Conservation (phyloP, 2,888 invertebrate genomes). For the Carabus problematicus region DNA sequence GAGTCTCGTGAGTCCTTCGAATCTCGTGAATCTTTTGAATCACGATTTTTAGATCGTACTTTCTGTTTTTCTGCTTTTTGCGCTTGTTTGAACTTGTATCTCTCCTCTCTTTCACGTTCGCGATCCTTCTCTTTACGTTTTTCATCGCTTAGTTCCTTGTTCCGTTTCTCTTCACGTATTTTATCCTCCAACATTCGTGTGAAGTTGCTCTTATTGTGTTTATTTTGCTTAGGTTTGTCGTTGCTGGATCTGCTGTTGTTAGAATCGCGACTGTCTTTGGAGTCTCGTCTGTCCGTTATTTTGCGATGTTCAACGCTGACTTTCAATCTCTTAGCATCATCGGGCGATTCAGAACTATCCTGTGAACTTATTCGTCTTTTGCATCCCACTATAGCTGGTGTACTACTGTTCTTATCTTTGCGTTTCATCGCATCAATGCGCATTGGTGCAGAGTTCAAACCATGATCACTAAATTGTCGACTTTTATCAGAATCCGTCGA, state of each 20-base stretch:
- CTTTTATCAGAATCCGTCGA: conserved; percentile 62
- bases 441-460: conserved; percentile 46
- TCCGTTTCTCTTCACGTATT: conserved; percentile 67
- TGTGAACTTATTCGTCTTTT: conserved; percentile 83
- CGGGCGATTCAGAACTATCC: conserved; percentile 67
- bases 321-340: conserved; percentile 70
- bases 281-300: conserved; percentile 70
- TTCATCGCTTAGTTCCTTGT: conserved; percentile 62
- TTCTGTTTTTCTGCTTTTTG: conserved; percentile 53
- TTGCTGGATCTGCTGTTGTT: conserved; percentile 51
- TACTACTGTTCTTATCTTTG: conserved; percentile 69
- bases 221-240: conserved; percentile 60
- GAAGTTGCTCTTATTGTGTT: conserved; percentile 67
- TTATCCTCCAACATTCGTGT: conserved; percentile 68
- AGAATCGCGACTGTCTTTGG: conserved; percentile 65
- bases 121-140: conserved; percentile 56
- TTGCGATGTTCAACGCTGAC: conserved; percentile 63
- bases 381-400: conserved; percentile 69
- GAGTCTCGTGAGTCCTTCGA: too few species aligned
- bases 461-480: conserved; percentile 48
- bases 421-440: conserved; percentile 59
- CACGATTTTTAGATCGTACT: conserved; percentile 51
- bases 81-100: conserved; percentile 37
- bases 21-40: conserved; percentile 50
- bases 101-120: conserved; percentile 52